These are phyloP conservation scores for Apocheima hispidaria DNA, from an alignment of 2,888 invertebrate genomes.

Conservation along the genomic window DNA sequence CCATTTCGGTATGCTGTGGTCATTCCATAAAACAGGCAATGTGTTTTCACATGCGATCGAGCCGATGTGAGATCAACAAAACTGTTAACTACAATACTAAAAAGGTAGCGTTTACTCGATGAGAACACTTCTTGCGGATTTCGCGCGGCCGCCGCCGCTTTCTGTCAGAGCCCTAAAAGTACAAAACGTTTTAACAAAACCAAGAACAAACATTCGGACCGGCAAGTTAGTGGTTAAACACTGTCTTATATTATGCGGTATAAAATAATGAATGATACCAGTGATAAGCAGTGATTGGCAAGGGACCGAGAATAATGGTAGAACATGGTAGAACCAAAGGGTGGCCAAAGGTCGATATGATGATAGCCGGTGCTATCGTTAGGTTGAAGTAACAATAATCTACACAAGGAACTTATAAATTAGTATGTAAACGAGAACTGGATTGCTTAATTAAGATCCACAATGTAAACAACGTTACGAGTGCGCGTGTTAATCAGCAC, in stretches of 20 bases:
- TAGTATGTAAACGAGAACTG: constrained; percentile 9
- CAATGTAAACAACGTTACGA: constrained; percentile 25
- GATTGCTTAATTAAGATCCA: constrained; percentile 14
- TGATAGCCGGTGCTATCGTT: too few species aligned
- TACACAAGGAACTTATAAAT: neutral
- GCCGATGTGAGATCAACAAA: constrained; percentile 8
- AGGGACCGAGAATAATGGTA: neutral
- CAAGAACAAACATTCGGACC: too few species aligned
- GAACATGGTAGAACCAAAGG: neutral
- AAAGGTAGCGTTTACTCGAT: too few species aligned
- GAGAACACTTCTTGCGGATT: too few species aligned
- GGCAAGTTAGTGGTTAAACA: too few species aligned
- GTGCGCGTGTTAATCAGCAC: constrained; percentile 16
- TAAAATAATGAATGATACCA: too few species aligned
- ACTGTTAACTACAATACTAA: neutral
- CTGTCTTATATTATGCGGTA: too few species aligned
- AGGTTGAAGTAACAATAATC: neutral
- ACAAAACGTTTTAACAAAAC: neutral
- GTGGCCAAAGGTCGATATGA: too few species aligned
- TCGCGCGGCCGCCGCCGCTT: too few species aligned
- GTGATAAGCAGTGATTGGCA: neutral
- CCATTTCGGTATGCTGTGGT: constrained; percentile 38
- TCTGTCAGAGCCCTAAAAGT: too few species aligned
- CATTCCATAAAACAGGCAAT: constrained; percentile 37
- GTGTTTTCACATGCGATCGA: constrained; percentile 21